Conservation (phyloP, 2,888 invertebrate genomes). For the Pollenia griseotomentosa region DNA sequence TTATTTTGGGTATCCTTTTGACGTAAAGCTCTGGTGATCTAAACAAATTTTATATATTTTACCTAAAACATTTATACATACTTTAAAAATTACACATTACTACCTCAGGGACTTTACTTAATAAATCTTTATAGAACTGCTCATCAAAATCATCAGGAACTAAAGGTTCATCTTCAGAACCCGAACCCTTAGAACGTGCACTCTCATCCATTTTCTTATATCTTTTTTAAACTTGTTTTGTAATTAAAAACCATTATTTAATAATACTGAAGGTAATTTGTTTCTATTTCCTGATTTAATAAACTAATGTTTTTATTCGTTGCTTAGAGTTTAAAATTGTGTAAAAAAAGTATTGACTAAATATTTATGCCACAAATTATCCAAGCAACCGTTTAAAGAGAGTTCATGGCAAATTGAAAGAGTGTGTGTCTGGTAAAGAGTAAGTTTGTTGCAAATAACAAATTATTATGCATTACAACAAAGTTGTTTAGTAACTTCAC, state of each 20-base stretch:
- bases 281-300: conserved; percentile 52
- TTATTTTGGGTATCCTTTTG: conserved; percentile 82
- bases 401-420: conserved; percentile 29
- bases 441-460: conserved; percentile 28
- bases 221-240: conserved; percentile 41
- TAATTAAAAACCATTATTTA: not conserved
- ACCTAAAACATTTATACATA: not conserved
- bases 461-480: conserved; percentile 39
- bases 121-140: conserved; percentile 80
- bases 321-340: not conserved
- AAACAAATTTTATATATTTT: not conserved
- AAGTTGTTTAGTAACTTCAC: conserved; percentile 44
- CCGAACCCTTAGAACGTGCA: conserved; percentile 80
- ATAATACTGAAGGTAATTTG: conserved; percentile 20
- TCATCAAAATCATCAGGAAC: conserved; percentile 83
- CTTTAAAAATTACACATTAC: not conserved
- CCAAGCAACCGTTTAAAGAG: conserved; percentile 60
- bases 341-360: conserved; percentile 55
- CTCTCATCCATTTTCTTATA: conserved; percentile 67
- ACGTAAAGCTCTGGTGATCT: conserved; percentile 81
- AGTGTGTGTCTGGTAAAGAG: conserved; percentile 25
- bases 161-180: conserved; percentile 83
- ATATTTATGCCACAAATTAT: conserved; percentile 64
- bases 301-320: conserved; percentile 28
- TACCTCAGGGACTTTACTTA: conserved; percentile 81